Conservation (phyloP, 2,888 invertebrate species). For the Lycocerus yunnanus region DNA sequence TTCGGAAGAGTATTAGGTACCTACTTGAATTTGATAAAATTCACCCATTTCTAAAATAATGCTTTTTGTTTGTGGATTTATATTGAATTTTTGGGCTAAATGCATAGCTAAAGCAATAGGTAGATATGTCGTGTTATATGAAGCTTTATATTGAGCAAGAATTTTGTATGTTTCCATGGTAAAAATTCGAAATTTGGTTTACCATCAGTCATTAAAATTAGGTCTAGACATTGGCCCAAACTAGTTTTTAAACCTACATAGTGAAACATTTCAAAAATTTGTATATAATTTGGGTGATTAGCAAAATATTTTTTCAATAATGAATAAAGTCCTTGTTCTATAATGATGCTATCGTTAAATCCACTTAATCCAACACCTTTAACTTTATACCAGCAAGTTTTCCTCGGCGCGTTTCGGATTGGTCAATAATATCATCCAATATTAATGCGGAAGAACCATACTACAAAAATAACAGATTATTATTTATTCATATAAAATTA, state of each 20-base stretch:
- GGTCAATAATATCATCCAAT: background rate
- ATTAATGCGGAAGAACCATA: background rate
- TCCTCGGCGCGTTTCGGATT: background rate
- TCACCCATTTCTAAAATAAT: conserved; percentile 92
- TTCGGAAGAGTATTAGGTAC: conserved; percentile 52
- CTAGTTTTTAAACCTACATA: background rate
- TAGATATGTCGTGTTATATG: background rate
- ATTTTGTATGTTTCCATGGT: background rate
- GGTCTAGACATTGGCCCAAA: background rate
- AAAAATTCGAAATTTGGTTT: background rate
- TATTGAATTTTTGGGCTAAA: background rate
- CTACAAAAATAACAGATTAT: background rate
- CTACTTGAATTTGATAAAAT: conserved; percentile 86
- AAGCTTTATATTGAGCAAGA: background rate
- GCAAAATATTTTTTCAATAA: background rate
- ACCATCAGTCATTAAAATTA: background rate
- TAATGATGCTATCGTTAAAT: background rate
- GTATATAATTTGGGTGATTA: background rate
- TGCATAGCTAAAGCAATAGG: background rate
- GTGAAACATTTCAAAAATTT: background rate
- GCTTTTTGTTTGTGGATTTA: conserved; percentile 71
- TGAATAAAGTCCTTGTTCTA: background rate
- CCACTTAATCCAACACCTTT: background rate
- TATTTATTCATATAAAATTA: too few relatives aligned
- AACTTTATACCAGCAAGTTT: background rate